A percentile compares a stretch with the other conserved stretches of the same genome.
Evolutionary conservation across 2,888 invertebrate genomes (phyloP).

Genomic region (Aphidius colemani): DNA sequence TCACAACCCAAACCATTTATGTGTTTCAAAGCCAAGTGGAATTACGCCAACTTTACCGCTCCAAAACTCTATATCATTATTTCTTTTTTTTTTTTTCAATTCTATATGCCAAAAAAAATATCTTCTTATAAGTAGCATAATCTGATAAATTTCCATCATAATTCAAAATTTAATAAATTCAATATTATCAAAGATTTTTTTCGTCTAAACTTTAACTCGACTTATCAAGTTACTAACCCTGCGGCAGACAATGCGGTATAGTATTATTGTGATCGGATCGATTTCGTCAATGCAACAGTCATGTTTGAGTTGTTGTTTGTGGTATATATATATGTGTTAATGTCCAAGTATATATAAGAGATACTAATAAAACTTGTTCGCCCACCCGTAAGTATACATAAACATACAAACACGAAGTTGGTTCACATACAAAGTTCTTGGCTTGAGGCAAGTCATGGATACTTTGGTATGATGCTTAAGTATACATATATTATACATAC

Average conservation of each 20-base stretch:
- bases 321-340: conserved; percentile 2
- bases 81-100: too few relatives aligned
- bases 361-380: conserved; percentile 13
- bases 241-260: conserved; percentile 8
- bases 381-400: conserved; percentile 6
- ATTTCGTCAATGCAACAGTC: conserved; percentile 17
- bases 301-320: conserved; percentile 2
- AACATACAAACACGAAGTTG: too few relatives aligned
- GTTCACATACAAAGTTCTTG: too few relatives aligned
- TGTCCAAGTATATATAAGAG: background rate
- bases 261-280: conserved; percentile 8
- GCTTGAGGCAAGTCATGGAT: too few relatives aligned
- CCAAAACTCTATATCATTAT: conserved; percentile 5
- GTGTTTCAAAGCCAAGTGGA: conserved; percentile 11
- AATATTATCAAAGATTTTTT: background rate
- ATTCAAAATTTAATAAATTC: too few relatives aligned
- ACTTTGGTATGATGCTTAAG: too few relatives aligned
- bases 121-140: too few relatives aligned
- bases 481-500: too few relatives aligned
- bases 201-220: background rate
- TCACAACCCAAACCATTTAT: conserved; percentile 2
- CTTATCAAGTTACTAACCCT: conserved; percentile 8
- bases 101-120: too few relatives aligned
- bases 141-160: too few relatives aligned
- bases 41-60: conserved; percentile 8